Conservation (phyloP, 2,797 vertebrate genomes). For the Tenualosa thibaudeaui region DNA sequence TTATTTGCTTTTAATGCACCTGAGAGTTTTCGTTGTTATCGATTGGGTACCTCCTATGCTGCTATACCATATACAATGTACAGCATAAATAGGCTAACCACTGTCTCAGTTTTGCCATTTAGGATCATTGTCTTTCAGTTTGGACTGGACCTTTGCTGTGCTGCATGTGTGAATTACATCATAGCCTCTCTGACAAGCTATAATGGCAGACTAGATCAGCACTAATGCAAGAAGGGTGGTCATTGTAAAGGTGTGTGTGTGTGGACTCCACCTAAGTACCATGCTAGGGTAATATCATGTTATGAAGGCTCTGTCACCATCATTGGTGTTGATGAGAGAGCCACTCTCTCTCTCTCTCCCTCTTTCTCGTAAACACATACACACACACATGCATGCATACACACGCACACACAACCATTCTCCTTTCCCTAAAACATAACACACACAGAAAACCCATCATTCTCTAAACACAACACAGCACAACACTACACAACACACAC, state of each 20-base stretch:
- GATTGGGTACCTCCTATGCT: too few species aligned
- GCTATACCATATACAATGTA: too few species aligned
- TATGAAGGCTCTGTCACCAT: neutral
- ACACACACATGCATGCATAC: neutral
- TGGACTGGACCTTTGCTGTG: neutral
- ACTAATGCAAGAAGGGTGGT: neutral
- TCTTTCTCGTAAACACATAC: neutral
- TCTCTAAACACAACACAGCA: neutral
- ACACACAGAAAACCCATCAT: neutral
- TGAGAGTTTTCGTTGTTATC: too few species aligned
- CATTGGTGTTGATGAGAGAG: slow-evolving; percentile 5
- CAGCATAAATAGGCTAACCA: too few species aligned
- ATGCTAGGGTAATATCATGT: slow-evolving; percentile 7
- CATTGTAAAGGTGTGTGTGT: slow-evolving; percentile 1
- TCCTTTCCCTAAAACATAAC: neutral
- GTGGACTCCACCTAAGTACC: neutral
- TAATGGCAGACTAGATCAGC: neutral
- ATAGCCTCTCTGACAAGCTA: neutral
- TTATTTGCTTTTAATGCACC: too few species aligned
- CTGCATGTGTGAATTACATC: neutral
- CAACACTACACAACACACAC: neutral
- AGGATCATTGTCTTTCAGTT: neutral
- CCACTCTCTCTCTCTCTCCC: neutral
- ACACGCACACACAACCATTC: neutral
- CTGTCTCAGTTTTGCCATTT: neutral